These are phyloP conservation scores for Drosophila albomicans DNA, from an alignment of 1,140 invertebrate species.

Conservation along the genomic window DNA sequence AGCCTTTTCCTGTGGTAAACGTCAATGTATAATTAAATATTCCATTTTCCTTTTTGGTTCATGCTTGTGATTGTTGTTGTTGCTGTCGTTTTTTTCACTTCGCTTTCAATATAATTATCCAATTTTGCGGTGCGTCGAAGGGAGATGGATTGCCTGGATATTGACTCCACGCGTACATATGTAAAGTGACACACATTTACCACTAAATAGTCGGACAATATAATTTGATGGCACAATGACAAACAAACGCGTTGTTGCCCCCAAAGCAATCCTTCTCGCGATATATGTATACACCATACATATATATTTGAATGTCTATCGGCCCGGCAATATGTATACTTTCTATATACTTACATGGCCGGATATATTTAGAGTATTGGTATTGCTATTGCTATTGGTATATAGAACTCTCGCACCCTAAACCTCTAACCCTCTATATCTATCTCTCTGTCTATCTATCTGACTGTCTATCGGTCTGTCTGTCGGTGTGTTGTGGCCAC, in stretches of 20 bases:
- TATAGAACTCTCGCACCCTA: conserved; percentile 20
- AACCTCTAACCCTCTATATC: conserved; percentile 41
- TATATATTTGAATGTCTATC: conserved; percentile 19
- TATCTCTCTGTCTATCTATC: conserved; percentile 36
- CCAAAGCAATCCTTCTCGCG: conserved; percentile 6
- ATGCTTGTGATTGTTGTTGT: background rate
- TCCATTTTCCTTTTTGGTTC: conserved; percentile 48
- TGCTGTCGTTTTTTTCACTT: background rate
- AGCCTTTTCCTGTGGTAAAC: conserved; percentile 3
- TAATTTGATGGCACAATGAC: conserved; percentile 80
- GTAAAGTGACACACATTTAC: conserved; percentile 78
- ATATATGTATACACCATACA: background rate
- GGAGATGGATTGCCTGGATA: conserved; percentile 12
- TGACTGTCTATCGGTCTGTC: background rate
- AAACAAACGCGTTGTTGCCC: conserved; percentile 41
- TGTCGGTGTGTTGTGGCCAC: conserved; percentile 54
- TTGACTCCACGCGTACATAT: conserved; percentile 15
- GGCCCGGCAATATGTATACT: conserved; percentile 19
- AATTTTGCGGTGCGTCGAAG: background rate
- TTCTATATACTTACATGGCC: conserved; percentile 17
- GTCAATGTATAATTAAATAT: conserved; percentile 57
- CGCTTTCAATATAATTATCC: conserved; percentile 58
- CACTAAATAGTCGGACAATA: conserved; percentile 80
- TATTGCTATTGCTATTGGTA: conserved; percentile 17
- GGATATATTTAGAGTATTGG: conserved; percentile 27